Base-by-base conservation (phyloP, 1,140 invertebrate species). In the Drosophila lowei region DNA sequence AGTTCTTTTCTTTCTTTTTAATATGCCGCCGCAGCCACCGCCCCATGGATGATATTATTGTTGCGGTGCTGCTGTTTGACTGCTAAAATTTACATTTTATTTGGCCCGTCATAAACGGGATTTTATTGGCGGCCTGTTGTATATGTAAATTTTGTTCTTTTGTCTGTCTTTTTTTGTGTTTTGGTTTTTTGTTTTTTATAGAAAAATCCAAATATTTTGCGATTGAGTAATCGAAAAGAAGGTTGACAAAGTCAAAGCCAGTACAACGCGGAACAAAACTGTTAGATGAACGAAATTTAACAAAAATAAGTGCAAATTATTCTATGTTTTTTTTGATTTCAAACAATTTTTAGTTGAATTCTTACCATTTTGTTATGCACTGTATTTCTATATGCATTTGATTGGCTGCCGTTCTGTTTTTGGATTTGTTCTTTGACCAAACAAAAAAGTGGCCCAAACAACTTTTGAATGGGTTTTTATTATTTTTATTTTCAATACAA, bases 31-130 rank as follows among this genome's bases (percentile, higher is more conserved):
- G 3, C 30, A 8, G 30, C 8, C 30, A 38, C 34, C 34, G 3
- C 34, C 3, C 34, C 3, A 38, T 38, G 11, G 34, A 38, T 57
- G 42, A 46, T 57, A 57, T 67, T 60, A 41, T 67, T 58, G n/a
- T 53, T 54, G 41, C 50, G 68, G 49, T 60, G 28, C 60, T 58
- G 53, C 23, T 62, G 58, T 48, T 58, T 50, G 41, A 46, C 42
- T 42, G 70, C 77, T 70, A 86, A 74, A 73, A 85, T 85, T 86
- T 70, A 80, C 80, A 85, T 85, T 85, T 85, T 86, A 85, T 85
- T 85, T 70, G 11, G 63, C 76, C 53, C 77, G 80, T 77, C 67
- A 80, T 68, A 74, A 79, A 79, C 68, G 73, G 47, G 53, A 62
- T 55, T 72, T 50, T 55, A 59, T 63, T 64, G 52, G 56, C 43